Evolutionary conservation across 1,140 invertebrate genomes (phyloP), one percentile per base, ranked within the genome.

Genomic region (Carcinoscorpius rotundicauda): DNA sequence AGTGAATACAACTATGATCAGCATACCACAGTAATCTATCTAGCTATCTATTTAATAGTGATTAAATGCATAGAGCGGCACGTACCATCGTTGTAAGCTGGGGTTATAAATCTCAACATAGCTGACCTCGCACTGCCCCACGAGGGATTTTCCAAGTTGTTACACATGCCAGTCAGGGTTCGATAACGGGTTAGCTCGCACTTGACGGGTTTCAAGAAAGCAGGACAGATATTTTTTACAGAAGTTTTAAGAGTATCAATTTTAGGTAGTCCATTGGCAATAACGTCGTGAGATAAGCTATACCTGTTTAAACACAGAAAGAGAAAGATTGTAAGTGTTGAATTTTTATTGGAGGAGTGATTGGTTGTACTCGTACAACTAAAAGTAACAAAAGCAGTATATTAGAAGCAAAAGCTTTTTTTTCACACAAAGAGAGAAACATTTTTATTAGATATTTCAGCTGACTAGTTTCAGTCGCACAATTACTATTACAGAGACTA

Each of bases 221-320:
- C 86, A 4, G 91, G 91, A 73, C 92, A 96, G 1, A 92, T 83
- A 68, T 93, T 88, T 6, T 86, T 79, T 66, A 95, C 88, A 4
- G 91, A 78, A 0, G 92, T 94, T 71, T 91, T 90, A 4, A 87
- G 89, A 0, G 91, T 93, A 74, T 96, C 91, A 69, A 96, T 90
- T 49, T 89, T 78, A 0, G 92, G 91, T 6, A 96, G 75, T 58
- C 86, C 88, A 72, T 91, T 90, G 72, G 93, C 87, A 60, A 94
- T 87, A 71, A 93, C 89, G 71, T 93, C 88, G 70, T 86, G 85
- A 0, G 84, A 86, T 48, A 95, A 76, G 3, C 88, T 87, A 71
- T 91, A 94, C 60, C 90, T 93, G 75, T 55, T 55, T 55, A 1
- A 55, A 8, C 6, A 55, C 6, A 55, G 53, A 55, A 55, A 55